Base-by-base conservation (phyloP, 2,888 invertebrate species). In the Eupsilia transversa region DNA sequence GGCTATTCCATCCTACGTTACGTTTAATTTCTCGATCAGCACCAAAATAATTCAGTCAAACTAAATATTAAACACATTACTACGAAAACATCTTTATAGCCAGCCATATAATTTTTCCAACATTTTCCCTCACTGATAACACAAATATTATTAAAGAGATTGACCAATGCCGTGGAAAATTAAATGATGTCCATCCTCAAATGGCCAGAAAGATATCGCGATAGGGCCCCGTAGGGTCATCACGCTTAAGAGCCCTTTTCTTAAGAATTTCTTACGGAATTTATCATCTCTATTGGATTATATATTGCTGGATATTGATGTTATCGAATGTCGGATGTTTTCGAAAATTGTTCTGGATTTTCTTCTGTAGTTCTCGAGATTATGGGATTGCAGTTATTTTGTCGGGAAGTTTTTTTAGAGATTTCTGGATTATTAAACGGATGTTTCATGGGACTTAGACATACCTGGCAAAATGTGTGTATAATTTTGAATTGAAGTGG, bases 131-230 rank as follows among this genome's bases (percentile, higher is more conserved):
- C 72, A 63, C 73, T 63, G 84, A 83, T 85, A 81, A 79, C 75
- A 72, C 75, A 81, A 88, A 85, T 89, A 86, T 85, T 72, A 81
- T 77, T 88, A 86, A 87, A 86, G 73, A 83, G 85, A 88, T 87
- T 87, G 90, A 77, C 77, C 90, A 89, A 87, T 86, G 86, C 80
- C 72, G 81, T 87, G 91, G 91, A 91, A 92, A 91, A 91, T 91
- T 89, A 89, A 89, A 91, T 82, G 86, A 85, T 86, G 86, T 84
- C 86, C 86, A 87, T 82, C 84, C 79, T 82, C 87, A 82, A 86
- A 89, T 84, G 82, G 77, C 78, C 79, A 86, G 89, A 89, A 89
- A 89, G 89, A 89, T 89, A 75, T 79, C 77, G 70, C 61, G 88
- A 89, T 89, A 85, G 79, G 84, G 63, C 74, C 68, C 72, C 70